Conservation (phyloP, 2,113 vertebrate species). For the Nycticorax nycticorax region DNA sequence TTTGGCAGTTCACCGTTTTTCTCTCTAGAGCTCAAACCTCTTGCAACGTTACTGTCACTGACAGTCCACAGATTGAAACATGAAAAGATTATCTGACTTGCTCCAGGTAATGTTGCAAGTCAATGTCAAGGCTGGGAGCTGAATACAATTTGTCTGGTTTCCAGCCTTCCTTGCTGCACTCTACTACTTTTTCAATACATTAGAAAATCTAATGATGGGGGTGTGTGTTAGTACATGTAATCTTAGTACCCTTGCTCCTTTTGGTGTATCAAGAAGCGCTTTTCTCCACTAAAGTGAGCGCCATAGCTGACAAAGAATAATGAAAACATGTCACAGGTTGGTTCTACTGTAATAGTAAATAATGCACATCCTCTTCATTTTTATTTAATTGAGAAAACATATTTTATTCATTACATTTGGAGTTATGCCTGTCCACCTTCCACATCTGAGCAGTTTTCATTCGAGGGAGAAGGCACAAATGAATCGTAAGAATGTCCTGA, state of each 20-base stretch:
- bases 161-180: not conserved
- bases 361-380: slow-evolving; percentile 49
- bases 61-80: not conserved
- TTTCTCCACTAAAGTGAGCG: not conserved
- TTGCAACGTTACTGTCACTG: not conserved
- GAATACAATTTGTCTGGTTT: not conserved
- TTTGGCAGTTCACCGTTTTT: not conserved
- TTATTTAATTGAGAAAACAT: slow-evolving; percentile 52
- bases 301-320: not conserved
- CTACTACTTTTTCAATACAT: not conserved
- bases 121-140: not conserved
- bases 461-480: not conserved
- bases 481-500: not conserved
- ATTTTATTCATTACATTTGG: slow-evolving; percentile 46
- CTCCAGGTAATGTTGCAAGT: not conserved
- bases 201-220: not conserved
- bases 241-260: not conserved
- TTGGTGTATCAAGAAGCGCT: not conserved
- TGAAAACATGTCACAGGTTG: not conserved
- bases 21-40: not conserved
- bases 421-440: not conserved
- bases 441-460: not conserved
- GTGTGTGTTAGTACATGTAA: not conserved
- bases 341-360: slow-evolving; percentile 3
- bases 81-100: not conserved